Evolutionary conservation across 2,797 vertebrate species (phyloP).

Genomic region (Prunella strophiata): DNA sequence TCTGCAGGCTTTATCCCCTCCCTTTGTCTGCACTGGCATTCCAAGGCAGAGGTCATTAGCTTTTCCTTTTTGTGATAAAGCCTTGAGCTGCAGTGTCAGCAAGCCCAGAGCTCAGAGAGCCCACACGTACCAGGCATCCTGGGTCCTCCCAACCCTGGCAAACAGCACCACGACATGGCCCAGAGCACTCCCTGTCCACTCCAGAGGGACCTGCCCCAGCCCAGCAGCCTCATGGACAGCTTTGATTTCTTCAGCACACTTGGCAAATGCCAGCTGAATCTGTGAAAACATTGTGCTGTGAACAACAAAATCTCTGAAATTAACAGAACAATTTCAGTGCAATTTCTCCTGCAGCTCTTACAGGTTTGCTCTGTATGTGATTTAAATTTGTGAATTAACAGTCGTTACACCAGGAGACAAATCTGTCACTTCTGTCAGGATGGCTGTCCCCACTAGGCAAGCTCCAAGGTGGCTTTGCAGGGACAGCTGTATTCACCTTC

Average conservation of each 20-base stretch:
- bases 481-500: background rate
- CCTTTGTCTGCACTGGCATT: background rate
- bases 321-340: no score
- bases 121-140: constrained; percentile 85
- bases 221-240: constrained; percentile 45
- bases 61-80: background rate
- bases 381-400: background rate
- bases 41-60: accelerated
- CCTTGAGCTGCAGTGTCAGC: background rate
- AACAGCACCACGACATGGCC: constrained; percentile 78
- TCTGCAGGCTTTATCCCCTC: background rate
- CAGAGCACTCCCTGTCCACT: constrained; percentile 78
- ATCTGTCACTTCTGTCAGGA: background rate
- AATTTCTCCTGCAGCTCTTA: background rate
- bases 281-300: constrained; percentile 54
- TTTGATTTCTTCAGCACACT: constrained; percentile 85
- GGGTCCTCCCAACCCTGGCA: constrained; percentile 78
- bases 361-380: background rate
- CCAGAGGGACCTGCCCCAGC: background rate
- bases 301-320: background rate
- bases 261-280: constrained; percentile 86
- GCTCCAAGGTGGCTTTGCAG: background rate
- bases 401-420: background rate
- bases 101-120: background rate
- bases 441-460: background rate